Percentiles rank a stretch among this genome's conserved stretches.
Conservation (phyloP, 1,140 invertebrate species). For the Kradibia gibbosae region DNA sequence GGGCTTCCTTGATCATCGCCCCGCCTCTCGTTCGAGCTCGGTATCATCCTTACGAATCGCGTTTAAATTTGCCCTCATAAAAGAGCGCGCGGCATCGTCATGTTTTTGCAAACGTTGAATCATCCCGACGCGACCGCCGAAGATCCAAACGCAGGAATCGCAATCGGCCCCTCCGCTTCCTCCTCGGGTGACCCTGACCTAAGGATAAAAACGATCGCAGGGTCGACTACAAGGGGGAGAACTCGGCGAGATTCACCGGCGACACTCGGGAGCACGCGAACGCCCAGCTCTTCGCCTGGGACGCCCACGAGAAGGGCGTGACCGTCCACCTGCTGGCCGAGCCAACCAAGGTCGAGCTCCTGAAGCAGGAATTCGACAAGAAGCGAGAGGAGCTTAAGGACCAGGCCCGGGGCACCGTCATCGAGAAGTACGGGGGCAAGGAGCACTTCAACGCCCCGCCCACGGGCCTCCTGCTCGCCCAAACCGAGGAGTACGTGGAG, state of each 20-base stretch:
- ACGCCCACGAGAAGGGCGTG: conserved; percentile 93
- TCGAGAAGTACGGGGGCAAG: conserved; percentile 92
- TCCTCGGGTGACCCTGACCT: too few relatives aligned
- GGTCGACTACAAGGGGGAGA: conserved; percentile 94
- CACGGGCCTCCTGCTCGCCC: conserved; percentile 89
- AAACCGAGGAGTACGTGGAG: conserved; percentile 96
- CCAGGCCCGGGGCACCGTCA: conserved; percentile 79
- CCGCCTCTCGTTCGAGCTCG: too few relatives aligned
- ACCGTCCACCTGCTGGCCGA: conserved; percentile 98
- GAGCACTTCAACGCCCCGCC: conserved; percentile 92
- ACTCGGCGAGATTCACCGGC: conserved; percentile 94
- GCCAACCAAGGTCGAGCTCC: conserved; percentile 95
- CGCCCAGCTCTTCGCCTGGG: conserved; percentile 98
- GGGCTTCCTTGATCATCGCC: too few relatives aligned
- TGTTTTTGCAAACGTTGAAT: too few relatives aligned
- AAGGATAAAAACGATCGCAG: too few relatives aligned
- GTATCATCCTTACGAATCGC: too few relatives aligned
- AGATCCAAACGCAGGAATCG: too few relatives aligned
- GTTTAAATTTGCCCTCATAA: too few relatives aligned
- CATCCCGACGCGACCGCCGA: too few relatives aligned
- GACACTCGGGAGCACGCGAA: conserved; percentile 93
- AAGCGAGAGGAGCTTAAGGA: conserved; percentile 91
- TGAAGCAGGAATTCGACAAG: conserved; percentile 91
- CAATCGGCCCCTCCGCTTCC: too few relatives aligned
- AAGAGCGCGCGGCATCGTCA: too few relatives aligned